Evolutionary conservation across 1,140 invertebrate genomes (phyloP).

Genomic region (Drosophila pectinifera): DNA sequence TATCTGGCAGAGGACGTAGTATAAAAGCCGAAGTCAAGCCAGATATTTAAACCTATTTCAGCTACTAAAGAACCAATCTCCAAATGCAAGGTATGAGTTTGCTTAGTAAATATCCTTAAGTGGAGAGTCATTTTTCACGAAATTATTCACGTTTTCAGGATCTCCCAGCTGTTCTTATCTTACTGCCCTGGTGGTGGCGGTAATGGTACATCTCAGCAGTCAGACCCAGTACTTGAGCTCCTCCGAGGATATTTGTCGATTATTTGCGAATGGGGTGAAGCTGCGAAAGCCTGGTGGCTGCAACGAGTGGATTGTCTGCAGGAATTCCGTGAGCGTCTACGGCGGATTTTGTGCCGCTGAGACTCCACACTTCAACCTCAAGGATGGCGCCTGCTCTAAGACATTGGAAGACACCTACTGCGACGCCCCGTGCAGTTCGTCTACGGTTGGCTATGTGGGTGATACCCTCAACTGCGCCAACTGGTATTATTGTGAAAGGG

Average conservation of each 20-base stretch:
- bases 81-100: background rate
- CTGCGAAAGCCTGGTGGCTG: conserved; percentile 6
- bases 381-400: background rate
- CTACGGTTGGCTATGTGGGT: conserved; percentile 41
- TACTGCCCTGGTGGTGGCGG: background rate
- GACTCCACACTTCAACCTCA: background rate
- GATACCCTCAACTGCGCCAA: conserved; percentile 46
- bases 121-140: background rate
- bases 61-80: background rate
- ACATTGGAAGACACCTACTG: conserved; percentile 41
- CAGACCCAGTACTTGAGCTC: background rate
- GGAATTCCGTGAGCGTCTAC: conserved; percentile 4
- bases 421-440: conserved; percentile 14
- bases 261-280: background rate
- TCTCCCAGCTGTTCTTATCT: background rate
- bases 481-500: conserved; percentile 58
- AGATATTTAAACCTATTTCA: background rate
- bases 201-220: background rate
- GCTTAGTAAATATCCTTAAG: too few species aligned
- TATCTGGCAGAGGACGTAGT: background rate
- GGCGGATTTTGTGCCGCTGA: background rate
- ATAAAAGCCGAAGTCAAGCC: conserved; percentile 2
- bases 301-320: conserved; percentile 10
- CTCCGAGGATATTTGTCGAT: background rate
- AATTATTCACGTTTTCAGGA: background rate